These are phyloP conservation scores for Streptopelia turtur DNA, from an alignment of 2,797 vertebrate genomes.

Conservation along the genomic window DNA sequence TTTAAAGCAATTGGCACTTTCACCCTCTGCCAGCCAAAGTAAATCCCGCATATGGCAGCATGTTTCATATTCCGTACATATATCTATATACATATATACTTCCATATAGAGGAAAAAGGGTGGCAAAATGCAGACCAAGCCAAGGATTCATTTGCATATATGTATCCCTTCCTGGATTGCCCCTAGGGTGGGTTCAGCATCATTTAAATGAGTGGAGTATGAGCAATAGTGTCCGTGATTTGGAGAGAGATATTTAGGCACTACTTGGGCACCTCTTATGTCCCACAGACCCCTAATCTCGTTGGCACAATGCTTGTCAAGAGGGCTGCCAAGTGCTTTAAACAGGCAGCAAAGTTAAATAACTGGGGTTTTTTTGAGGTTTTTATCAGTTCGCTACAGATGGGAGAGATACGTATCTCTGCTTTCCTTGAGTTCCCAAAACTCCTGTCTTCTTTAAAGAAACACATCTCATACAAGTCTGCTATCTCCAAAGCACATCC, in stretches of 20 bases:
- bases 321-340: background rate
- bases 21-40: background rate
- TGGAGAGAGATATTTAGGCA: background rate
- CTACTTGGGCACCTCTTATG: background rate
- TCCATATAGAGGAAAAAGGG: background rate
- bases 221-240: background rate
- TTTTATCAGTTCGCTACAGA: background rate
- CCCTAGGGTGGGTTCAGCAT: rapidly evolving
- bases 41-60: background rate
- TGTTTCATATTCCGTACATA: background rate
- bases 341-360: background rate
- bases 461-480: background rate
- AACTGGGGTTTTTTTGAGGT: background rate
- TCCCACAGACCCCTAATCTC: background rate
- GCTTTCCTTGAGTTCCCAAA: background rate
- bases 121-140: background rate
- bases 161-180: background rate
- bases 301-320: background rate
- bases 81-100: background rate
- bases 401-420: background rate
- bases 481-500: background rate
- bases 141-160: background rate
- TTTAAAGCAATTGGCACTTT: background rate
- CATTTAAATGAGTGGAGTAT: background rate
- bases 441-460: background rate